These are phyloP conservation scores for Pituophis catenifer DNA, from an alignment of 2,113 vertebrate genomes.

Conservation along the genomic window DNA sequence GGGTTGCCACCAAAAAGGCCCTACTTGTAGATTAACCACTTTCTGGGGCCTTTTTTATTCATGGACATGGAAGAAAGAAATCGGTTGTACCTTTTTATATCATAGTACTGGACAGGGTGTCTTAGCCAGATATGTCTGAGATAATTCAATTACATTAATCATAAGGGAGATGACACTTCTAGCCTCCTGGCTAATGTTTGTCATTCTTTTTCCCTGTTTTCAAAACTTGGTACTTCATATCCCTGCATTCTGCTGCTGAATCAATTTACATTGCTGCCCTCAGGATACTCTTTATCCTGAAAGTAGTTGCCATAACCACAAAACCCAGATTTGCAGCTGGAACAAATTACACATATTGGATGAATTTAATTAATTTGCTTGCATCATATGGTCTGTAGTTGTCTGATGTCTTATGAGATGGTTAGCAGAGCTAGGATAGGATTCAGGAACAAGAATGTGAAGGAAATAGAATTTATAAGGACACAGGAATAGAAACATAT, in stretches of 20 bases:
- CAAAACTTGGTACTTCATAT: neutral
- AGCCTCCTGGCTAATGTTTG: neutral
- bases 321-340: conserved; percentile 1
- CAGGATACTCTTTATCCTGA: neutral
- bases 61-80: neutral
- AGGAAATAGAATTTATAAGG: neutral
- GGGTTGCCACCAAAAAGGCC: neutral
- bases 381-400: neutral
- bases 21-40: no score
- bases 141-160: neutral
- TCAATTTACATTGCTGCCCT: neutral
- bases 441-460: neutral
- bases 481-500: neutral
- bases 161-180: neutral
- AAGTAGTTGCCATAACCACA: conserved; percentile 1
- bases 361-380: conserved; percentile 20
- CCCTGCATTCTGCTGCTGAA: neutral
- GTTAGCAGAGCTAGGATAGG: neutral
- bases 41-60: neutral
- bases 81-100: no score
- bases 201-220: neutral
- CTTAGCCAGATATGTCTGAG: neutral
- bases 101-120: neutral
- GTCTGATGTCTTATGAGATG: neutral
- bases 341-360: neutral